Conservation (phyloP, 2,113 vertebrate genomes). For the Greenwoodochromis staneri region DNA sequence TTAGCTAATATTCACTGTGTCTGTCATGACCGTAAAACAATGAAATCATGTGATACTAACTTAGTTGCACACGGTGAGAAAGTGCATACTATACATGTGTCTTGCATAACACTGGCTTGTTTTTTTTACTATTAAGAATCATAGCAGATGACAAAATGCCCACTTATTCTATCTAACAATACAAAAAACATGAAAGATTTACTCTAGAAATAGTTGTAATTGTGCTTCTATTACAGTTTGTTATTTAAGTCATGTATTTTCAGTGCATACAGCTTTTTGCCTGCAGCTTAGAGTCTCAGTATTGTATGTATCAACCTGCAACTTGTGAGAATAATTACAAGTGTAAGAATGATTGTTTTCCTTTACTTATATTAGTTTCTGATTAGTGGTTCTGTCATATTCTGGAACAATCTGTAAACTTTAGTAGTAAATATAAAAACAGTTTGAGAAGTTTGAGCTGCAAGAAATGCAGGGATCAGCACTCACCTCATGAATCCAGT, state of each 20-base stretch:
- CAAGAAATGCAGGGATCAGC: neutral
- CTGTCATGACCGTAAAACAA: no score
- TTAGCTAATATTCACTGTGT: no score
- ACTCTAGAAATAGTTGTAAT: no score
- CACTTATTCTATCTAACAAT: no score
- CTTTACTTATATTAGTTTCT: neutral
- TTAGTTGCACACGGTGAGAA: no score
- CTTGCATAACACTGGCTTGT: no score
- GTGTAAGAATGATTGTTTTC: neutral
- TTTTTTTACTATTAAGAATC: no score
- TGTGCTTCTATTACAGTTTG: no score
- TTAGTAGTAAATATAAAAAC: neutral
- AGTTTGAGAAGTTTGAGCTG: neutral
- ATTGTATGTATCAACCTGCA: neutral
- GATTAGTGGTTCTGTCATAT: neutral
- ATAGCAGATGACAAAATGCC: no score
- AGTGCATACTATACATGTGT: no score
- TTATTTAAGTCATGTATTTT: rapidly evolving
- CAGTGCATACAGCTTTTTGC: neutral
- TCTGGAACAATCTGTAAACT: neutral
- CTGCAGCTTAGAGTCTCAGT: neutral
- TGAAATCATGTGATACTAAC: no score
- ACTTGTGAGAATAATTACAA: neutral
- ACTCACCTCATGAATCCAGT: neutral
- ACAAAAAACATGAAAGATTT: no score